Conservation (phyloP, 2,888 invertebrate genomes). For the Hirudinaria manillensis region DNA sequence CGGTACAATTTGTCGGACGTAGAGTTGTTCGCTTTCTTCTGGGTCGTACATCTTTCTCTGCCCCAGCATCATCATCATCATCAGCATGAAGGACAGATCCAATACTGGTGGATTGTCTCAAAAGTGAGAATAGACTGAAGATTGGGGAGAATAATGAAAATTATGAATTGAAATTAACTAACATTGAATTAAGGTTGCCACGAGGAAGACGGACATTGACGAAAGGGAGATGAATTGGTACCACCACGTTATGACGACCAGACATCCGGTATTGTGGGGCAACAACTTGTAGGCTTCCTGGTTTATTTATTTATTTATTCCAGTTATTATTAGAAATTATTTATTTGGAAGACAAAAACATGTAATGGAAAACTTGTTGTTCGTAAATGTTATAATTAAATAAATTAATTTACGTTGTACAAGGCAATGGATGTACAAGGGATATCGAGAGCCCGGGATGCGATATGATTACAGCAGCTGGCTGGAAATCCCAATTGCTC, state of each 20-base stretch:
- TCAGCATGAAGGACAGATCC: too few species aligned
- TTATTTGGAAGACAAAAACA: too few species aligned
- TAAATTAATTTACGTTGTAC: neutral
- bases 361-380: neutral
- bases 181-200: neutral
- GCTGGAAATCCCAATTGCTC: neutral
- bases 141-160: too few species aligned
- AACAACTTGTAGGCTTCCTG: constrained; percentile 6
- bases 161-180: too few species aligned
- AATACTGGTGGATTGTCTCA: too few species aligned
- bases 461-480: neutral
- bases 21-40: too few species aligned
- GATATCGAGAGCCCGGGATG: neutral
- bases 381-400: neutral
- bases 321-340: too few species aligned
- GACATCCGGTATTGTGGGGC: neutral
- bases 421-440: neutral
- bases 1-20: too few species aligned
- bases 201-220: neutral
- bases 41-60: too few species aligned
- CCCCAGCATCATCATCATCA: too few species aligned
- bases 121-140: too few species aligned
- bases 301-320: neutral
- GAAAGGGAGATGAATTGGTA: neutral
- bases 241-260: neutral